Conservation (phyloP, 1,140 invertebrate genomes). For the Drosophila parvula region DNA sequence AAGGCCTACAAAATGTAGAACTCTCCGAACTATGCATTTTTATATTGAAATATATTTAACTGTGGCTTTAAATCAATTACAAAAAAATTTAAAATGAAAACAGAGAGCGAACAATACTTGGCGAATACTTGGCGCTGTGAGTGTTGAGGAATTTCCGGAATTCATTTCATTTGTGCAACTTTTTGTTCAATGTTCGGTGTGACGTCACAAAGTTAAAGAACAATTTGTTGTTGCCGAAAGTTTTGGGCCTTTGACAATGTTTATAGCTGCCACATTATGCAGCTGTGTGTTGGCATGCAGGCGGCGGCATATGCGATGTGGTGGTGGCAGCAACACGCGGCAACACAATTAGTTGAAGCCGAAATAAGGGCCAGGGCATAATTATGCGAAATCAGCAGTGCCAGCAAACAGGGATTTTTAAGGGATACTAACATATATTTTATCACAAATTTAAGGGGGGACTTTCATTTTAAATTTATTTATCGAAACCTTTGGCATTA, state of each 20-base stretch:
- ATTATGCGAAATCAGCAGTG: constrained; percentile 15
- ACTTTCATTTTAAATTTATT: constrained; percentile 4
- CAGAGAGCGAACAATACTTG: neutral
- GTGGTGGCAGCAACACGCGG: neutral
- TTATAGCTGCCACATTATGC: constrained; percentile 12
- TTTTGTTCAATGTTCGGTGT: constrained; percentile 26
- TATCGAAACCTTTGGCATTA: neutral
- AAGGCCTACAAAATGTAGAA: neutral
- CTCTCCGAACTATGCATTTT: neutral
- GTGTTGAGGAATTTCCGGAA: neutral
- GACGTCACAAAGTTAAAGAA: constrained; percentile 35
- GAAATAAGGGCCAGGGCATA: constrained; percentile 14
- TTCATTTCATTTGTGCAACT: constrained; percentile 7
- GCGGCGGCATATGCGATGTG: neutral
- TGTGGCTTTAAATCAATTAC: neutral
- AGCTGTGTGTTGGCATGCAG: constrained; percentile 29
- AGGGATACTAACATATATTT: too few relatives aligned
- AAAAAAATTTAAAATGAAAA: neutral
- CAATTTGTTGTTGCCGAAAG: constrained; percentile 31
- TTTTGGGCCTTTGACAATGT: constrained; percentile 36
- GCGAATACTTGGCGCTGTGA: neutral
- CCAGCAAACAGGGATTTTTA: too few relatives aligned
- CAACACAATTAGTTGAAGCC: constrained; percentile 10
- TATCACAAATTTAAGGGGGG: constrained; percentile 2
- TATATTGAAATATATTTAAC: neutral